Evolutionary conservation across 2,113 vertebrate genomes (phyloP).

Genomic region (Neotoma lepida): DNA sequence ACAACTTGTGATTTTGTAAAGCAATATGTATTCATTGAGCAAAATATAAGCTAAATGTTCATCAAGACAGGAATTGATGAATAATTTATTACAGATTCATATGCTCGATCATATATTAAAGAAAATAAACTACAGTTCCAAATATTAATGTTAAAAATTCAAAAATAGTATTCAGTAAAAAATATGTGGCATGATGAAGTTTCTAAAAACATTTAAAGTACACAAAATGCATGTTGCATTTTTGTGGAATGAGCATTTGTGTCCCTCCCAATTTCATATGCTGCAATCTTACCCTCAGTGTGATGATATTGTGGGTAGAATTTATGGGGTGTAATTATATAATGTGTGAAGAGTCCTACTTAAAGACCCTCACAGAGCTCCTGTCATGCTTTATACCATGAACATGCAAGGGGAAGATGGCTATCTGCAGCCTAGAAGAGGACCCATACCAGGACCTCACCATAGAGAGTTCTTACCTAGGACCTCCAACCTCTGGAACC

Average conservation of each 20-base stretch:
- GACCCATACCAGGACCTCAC: background rate
- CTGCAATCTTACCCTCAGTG: background rate
- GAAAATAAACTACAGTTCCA: background rate
- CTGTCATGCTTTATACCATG: accelerated
- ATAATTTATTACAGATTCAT: conserved; percentile 18
- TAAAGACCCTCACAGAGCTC: background rate
- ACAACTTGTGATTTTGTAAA: conserved; percentile 35
- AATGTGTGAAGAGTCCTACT: no score
- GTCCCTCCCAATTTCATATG: background rate
- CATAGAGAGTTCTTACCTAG: background rate
- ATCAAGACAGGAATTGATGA: conserved; percentile 50
- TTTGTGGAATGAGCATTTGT: background rate
- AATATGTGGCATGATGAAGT: background rate
- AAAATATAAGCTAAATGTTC: conserved; percentile 31
- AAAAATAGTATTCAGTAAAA: background rate
- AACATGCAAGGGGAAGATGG: background rate
- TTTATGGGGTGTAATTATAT: no score
- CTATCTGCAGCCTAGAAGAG: background rate
- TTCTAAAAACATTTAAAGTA: conserved; percentile 9
- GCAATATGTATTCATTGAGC: background rate
- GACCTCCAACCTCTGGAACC: background rate
- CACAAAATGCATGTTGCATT: background rate
- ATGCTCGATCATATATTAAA: background rate
- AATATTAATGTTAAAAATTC: background rate
- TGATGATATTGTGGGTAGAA: background rate